Percentiles rank a stretch among this genome's conserved stretches.
phyloP scores from a whole-genome alignment of 1,140 invertebrate genomes.

The Atopsyche davidsoni region DNA sequence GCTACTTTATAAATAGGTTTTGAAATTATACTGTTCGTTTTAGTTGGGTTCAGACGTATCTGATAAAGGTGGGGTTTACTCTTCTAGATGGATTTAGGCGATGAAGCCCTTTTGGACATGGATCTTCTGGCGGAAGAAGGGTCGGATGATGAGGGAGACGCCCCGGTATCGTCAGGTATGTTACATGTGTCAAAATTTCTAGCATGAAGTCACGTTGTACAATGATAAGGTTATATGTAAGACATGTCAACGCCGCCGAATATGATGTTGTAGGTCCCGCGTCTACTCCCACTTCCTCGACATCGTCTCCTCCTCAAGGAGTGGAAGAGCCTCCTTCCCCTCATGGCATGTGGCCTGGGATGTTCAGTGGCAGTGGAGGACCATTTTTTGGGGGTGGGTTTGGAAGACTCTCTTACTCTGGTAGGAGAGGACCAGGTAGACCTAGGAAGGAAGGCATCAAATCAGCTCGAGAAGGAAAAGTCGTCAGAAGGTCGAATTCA shows the following conservation, averaged over 20 bases:
- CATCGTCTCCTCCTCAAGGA: slow-evolving; percentile 45
- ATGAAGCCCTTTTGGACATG: slow-evolving; percentile 42
- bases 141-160: slow-evolving; percentile 42
- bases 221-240: too few relatives aligned
- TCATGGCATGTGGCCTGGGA: slow-evolving; percentile 38
- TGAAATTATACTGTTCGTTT: not conserved
- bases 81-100: slow-evolving; percentile 23
- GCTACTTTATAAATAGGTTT: not conserved
- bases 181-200: not conserved
- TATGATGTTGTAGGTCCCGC: slow-evolving; percentile 38
- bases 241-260: slow-evolving; percentile 2
- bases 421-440: slow-evolving; percentile 62
- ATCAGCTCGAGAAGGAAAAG: slow-evolving; percentile 41
- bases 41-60: slow-evolving; percentile 37
- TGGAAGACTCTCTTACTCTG: slow-evolving; percentile 53
- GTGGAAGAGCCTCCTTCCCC: slow-evolving; percentile 38
- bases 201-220: too few relatives aligned
- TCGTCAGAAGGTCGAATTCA: slow-evolving; percentile 39
- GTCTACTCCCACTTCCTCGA: slow-evolving; percentile 51
- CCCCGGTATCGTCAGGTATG: slow-evolving; percentile 45
- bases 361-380: slow-evolving; percentile 36
- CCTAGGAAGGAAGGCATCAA: slow-evolving; percentile 62
- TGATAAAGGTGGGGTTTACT: slow-evolving; percentile 15
- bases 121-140: slow-evolving; percentile 45
- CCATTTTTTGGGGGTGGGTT: slow-evolving; percentile 36